phyloP scores from a whole-genome alignment of 2,888 invertebrate species.

The Parnassius orleans region DNA sequence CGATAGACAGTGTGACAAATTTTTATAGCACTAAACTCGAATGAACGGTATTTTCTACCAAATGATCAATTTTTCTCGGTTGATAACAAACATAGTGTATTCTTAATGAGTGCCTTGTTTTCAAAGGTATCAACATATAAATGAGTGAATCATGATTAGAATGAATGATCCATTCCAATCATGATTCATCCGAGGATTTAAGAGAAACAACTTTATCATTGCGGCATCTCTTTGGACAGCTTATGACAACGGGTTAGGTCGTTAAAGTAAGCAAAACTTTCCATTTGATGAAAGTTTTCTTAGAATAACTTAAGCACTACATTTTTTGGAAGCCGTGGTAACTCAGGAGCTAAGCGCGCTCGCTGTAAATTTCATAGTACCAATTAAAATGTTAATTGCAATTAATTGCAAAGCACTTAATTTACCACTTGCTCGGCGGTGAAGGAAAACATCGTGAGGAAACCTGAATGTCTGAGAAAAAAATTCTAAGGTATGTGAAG shows the following conservation, averaged over 20 bases:
- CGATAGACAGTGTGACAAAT: constrained; percentile 1
- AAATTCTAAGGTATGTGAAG: too few relatives aligned
- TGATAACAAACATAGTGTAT: too few relatives aligned
- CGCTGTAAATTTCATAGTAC: too few relatives aligned
- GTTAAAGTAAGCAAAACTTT: background rate
- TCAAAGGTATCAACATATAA: constrained; percentile 3
- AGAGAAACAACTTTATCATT: background rate
- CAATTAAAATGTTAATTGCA: too few relatives aligned
- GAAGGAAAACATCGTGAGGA: too few relatives aligned
- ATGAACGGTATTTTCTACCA: too few relatives aligned
- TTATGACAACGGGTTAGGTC: background rate
- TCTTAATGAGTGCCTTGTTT: background rate
- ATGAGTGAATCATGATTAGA: background rate
- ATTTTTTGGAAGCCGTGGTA: too few relatives aligned
- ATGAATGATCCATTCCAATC: background rate
- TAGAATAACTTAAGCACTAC: background rate
- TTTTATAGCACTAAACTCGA: constrained; percentile 6
- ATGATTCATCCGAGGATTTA: background rate
- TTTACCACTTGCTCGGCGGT: too few relatives aligned
- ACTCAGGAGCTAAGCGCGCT: too few relatives aligned
- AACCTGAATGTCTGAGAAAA: too few relatives aligned
- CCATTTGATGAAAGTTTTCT: constrained; percentile 9
- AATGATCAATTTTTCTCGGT: too few relatives aligned
- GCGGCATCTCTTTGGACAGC: background rate
- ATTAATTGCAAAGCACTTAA: too few relatives aligned